phyloP scores from a whole-genome alignment of 2,113 vertebrate genomes.

The Lophius piscatorius region DNA sequence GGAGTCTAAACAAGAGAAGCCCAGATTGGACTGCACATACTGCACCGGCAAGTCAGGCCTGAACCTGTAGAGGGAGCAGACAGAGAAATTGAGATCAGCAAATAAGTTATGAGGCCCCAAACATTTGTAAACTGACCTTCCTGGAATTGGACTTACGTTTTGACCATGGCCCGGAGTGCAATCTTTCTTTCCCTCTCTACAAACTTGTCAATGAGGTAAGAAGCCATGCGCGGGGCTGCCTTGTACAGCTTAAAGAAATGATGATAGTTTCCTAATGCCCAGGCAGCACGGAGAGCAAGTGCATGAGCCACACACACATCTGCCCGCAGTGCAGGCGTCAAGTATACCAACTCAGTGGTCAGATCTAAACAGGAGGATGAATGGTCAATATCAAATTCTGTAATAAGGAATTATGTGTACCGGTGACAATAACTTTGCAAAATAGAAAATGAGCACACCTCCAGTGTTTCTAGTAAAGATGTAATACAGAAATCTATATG shows the following conservation, averaged over 20 bases:
- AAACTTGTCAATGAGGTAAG: constrained; percentile 94
- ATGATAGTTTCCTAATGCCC: constrained; percentile 90
- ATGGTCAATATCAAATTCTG: background rate
- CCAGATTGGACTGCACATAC: constrained; percentile 90
- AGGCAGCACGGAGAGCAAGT: constrained; percentile 86
- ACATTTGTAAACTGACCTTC: background rate
- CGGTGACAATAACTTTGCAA: too few relatives aligned
- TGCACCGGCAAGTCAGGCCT: constrained; percentile 84
- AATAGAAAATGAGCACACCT: constrained; percentile 72
- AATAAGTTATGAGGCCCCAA: background rate
- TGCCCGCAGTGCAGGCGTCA: constrained; percentile 84
- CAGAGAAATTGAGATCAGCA: constrained; percentile 7
- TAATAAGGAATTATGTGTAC: background rate
- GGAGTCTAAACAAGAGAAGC: constrained; percentile 88
- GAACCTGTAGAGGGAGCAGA: constrained; percentile 72
- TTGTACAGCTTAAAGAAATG: constrained; percentile 90
- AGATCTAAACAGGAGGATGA: constrained; percentile 76
- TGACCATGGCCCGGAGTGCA: constrained; percentile 90
- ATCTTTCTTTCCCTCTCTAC: constrained; percentile 88
- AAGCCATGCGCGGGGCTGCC: constrained; percentile 88
- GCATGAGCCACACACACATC: constrained; percentile 88
- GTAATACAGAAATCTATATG: constrained; percentile 91
- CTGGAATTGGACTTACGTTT: constrained; percentile 85
- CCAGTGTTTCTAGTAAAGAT: constrained; percentile 94
- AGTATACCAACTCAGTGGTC: constrained; percentile 89